These are phyloP conservation scores for Lutraria rhynchaena DNA, from an alignment of 1,140 invertebrate species.

Conservation along the genomic window DNA sequence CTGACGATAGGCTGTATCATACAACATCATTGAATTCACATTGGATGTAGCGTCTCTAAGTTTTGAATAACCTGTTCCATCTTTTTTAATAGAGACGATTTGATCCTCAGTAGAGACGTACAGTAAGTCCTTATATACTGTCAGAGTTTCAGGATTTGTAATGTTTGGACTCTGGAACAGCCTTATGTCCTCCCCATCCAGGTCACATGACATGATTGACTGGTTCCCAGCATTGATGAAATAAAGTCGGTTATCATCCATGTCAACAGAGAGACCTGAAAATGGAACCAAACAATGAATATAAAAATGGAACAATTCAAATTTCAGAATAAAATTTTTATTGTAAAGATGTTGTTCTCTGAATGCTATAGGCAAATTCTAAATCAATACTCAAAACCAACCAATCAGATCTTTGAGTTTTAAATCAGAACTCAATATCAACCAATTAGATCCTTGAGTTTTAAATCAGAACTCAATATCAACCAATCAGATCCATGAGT, in stretches of 20 bases:
- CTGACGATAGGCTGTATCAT: slow-evolving; percentile 84
- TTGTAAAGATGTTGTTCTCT: too few species aligned
- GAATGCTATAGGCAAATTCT: too few species aligned
- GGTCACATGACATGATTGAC: slow-evolving; percentile 86
- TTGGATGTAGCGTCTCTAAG: slow-evolving; percentile 86
- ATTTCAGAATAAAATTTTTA: too few species aligned
- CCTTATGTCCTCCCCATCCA: slow-evolving; percentile 83
- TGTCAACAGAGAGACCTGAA: slow-evolving; percentile 81
- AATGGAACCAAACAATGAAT: too few species aligned
- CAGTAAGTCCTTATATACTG: slow-evolving; percentile 84
- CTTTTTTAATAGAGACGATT: slow-evolving; percentile 34
- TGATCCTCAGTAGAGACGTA: slow-evolving; percentile 83
- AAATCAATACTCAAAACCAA: too few species aligned
- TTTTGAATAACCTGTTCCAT: slow-evolving; percentile 56
- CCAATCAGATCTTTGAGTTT: too few species aligned
- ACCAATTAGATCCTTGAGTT: too few species aligned
- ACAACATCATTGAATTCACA: slow-evolving; percentile 88
- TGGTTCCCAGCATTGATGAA: slow-evolving; percentile 83
- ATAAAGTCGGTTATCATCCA: slow-evolving; percentile 82
- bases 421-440: too few species aligned
- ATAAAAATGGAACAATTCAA: too few species aligned
- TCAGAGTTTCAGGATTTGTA: slow-evolving; percentile 82
- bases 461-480: too few species aligned
- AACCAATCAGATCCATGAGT: too few species aligned
- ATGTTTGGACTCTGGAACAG: slow-evolving; percentile 71